A percentile compares a stretch with the other conserved stretches of the same genome.
These are phyloP conservation scores for Drosophila rellima DNA, from an alignment of 2,888 invertebrate genomes.

Conservation along the genomic window DNA sequence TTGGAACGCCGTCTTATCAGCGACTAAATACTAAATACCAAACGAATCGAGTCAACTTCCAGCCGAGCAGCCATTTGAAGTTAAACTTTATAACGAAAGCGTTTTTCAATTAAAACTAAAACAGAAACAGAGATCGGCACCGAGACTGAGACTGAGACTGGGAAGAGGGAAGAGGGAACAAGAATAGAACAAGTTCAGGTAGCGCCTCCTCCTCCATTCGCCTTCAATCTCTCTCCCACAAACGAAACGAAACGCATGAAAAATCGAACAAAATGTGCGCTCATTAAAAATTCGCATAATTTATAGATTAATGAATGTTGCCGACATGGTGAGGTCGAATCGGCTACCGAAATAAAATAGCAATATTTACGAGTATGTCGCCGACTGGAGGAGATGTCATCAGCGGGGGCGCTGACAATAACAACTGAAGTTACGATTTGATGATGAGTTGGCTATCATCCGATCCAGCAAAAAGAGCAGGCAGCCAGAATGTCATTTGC, in stretches of 20 bases:
- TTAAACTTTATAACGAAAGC: conserved; percentile 75
- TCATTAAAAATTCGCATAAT: conserved; percentile 83
- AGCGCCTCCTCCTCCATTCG: conserved; percentile 5
- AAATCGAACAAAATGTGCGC: conserved; percentile 81
- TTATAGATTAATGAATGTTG: conserved; percentile 81
- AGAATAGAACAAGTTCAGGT: conserved; percentile 66
- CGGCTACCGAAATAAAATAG: conserved; percentile 81
- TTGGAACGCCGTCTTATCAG: conserved; percentile 78
- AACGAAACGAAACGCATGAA: conserved; percentile 51
- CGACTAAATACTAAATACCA: conserved; percentile 54
- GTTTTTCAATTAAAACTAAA: conserved; percentile 77
- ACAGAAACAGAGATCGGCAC: conserved; percentile 54
- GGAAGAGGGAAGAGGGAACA: too few relatives aligned
- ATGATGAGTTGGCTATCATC: conserved; percentile 40
- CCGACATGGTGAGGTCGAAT: conserved; percentile 69
- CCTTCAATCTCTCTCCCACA: neutral
- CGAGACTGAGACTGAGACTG: neutral
- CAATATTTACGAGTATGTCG: conserved; percentile 71
- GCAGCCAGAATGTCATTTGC: conserved; percentile 58
- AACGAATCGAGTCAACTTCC: conserved; percentile 44
- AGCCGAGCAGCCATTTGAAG: conserved; percentile 63
- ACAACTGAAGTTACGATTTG: conserved; percentile 56
- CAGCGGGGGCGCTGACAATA: conserved; percentile 45
- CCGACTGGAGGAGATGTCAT: conserved; percentile 31
- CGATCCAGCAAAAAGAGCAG: conserved; percentile 61